Conservation (phyloP, 2,888 invertebrate genomes). For the Hemithea aestivaria region DNA sequence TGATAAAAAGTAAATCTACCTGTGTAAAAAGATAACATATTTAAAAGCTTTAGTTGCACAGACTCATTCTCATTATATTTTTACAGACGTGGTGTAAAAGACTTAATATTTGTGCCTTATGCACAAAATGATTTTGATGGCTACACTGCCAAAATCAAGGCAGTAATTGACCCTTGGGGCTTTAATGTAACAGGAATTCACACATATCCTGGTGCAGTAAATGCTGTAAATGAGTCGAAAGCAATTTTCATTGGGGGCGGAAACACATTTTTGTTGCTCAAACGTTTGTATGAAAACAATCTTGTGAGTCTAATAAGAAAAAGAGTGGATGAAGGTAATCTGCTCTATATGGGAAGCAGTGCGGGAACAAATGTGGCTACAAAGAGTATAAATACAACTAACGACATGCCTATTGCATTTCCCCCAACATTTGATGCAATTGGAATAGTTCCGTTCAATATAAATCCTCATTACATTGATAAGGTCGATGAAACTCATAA, state of each 20-base stretch:
- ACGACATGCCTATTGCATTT: constrained; percentile 92
- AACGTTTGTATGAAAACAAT: constrained; percentile 83
- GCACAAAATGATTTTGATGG: constrained; percentile 83
- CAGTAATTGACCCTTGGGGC: constrained; percentile 82
- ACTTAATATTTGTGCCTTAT: constrained; percentile 86
- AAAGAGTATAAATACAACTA: constrained; percentile 88
- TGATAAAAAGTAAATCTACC: too few relatives aligned
- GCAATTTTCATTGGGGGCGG: constrained; percentile 90
- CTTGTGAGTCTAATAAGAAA: constrained; percentile 81
- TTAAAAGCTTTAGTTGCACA: not conserved
- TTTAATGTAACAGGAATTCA: constrained; percentile 84
- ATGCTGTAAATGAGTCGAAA: constrained; percentile 80
- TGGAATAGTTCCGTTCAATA: constrained; percentile 87
- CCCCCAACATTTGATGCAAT: constrained; percentile 87
- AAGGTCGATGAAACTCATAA: constrained; percentile 82
- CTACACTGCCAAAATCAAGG: constrained; percentile 81
- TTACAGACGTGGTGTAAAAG: constrained; percentile 81
- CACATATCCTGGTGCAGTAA: constrained; percentile 71
- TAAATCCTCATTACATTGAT: constrained; percentile 91
- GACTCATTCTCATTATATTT: not conserved
- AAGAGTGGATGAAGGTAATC: constrained; percentile 80
- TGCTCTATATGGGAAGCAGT: constrained; percentile 88
- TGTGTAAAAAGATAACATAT: too few relatives aligned
- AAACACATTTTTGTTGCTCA: constrained; percentile 87
- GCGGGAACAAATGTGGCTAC: constrained; percentile 93